phyloP scores from a whole-genome alignment of 1,140 invertebrate species.

The Tetramorium simillimum region DNA sequence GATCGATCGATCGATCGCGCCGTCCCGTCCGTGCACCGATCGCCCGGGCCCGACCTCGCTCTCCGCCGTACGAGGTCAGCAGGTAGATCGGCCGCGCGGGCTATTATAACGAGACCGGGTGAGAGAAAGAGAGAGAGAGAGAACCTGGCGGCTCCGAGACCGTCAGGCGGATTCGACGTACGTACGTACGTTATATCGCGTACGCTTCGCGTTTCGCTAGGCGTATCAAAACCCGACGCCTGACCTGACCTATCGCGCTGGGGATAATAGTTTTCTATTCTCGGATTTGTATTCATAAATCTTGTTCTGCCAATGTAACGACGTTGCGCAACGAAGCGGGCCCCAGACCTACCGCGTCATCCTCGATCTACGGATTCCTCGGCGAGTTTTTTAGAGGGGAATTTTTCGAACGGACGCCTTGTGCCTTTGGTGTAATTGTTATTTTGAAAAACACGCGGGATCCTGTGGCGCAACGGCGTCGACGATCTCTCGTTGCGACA shows the following conservation, averaged over 20 bases:
- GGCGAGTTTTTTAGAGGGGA: neutral
- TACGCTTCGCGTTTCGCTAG: neutral
- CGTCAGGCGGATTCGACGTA: neutral
- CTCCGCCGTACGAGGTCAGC: conserved; percentile 38
- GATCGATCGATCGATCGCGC: conserved; percentile 51
- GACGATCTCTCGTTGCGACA: neutral
- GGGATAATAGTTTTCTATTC: conserved; percentile 19
- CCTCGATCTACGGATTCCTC: neutral
- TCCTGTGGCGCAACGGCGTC: neutral
- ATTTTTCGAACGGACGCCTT: neutral
- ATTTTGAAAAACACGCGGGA: neutral
- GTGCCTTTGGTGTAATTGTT: neutral
- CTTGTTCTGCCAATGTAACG: neutral
- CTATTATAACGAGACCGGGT: conserved; percentile 57
- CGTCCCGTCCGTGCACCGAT: neutral
- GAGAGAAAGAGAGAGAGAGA: conserved; percentile 52
- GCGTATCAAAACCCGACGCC: neutral
- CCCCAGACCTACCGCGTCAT: neutral
- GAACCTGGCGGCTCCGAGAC: conserved; percentile 11
- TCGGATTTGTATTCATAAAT: conserved; percentile 43
- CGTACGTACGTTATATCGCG: neutral
- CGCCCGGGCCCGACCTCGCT: conserved; percentile 15
- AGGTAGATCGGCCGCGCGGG: conserved; percentile 49
- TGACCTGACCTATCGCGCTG: conserved; percentile 1
- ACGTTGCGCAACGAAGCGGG: neutral